Base-by-base conservation (phyloP, 2,797 vertebrate genomes). In the Labroides dimidiatus region DNA sequence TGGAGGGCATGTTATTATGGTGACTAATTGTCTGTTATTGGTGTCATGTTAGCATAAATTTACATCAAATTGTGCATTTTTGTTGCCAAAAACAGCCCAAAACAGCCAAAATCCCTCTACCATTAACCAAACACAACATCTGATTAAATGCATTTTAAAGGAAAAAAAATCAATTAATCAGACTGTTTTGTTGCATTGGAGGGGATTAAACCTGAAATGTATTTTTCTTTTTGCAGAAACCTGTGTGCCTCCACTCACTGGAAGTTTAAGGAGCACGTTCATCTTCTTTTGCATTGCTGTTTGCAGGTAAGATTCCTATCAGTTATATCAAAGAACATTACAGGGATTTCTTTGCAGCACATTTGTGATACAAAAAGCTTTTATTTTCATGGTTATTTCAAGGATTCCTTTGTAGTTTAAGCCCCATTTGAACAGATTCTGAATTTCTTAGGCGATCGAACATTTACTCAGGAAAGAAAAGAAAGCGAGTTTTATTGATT, bases 371-470 rank as follows among this genome's bases (percentile, higher is more conserved):
- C 1, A 39, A 19, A 49, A 43, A 39, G 21, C 10, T 53, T 64
- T 59, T 44, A 5, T 58, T 36, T 57, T n/a, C 42, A 44, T 39
- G 37, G 2, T 60, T 44, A 6, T 56, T 19, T 72, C 3, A 20
- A 56, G 10, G 39, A 51, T 51, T 2, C 23, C 20, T 9, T 54
- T 17, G 47, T 53, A 65, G 49, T 69, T 27, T 61, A 12, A 6
- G 0, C 12, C 6, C 14, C 14, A 16, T n/a, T 64, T 42, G 33
- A 59, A 57, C 51, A 37, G 23, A 63, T 48, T 19, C 14, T 36
- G 1, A 13, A 30, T 42, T 6, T 10, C 15, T 49, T 2, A 23
- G 20, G 17, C n/a, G 13, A 39, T 48, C 14, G 24, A 37, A 58
- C 39, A 67, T 60, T 56, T 44, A 59, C 2, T 30, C 10, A 10